These are phyloP conservation scores for Blastobasis lacticolella DNA, from an alignment of 2,888 invertebrate species.

Conservation along the genomic window DNA sequence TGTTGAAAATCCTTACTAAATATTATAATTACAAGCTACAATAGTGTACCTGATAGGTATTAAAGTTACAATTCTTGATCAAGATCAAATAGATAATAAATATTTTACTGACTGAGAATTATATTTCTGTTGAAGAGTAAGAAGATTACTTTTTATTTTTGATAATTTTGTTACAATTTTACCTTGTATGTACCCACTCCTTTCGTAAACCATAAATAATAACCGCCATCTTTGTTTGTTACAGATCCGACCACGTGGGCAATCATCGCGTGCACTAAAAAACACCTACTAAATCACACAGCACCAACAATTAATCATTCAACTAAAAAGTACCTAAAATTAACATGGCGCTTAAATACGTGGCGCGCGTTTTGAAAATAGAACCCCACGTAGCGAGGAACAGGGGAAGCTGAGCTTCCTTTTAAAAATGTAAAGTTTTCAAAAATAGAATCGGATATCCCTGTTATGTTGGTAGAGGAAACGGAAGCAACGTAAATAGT, in stretches of 20 bases:
- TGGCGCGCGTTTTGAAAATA: slow-evolving; percentile 32
- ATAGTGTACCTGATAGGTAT: no score
- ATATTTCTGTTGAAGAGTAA: no score
- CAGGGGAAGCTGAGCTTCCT: slow-evolving; percentile 47
- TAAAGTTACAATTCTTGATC: no score
- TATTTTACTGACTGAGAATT: no score
- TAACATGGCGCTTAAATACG: slow-evolving; percentile 51
- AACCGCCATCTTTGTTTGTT: slow-evolving; percentile 35
- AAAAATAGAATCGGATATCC: slow-evolving; percentile 46
- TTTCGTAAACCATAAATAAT: slow-evolving; percentile 1
- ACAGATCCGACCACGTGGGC: slow-evolving; percentile 31
- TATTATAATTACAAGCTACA: no score
- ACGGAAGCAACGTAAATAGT: slow-evolving; percentile 12
- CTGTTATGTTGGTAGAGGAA: slow-evolving; percentile 34
- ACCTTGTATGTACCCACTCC: background rate
- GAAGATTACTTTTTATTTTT: background rate
- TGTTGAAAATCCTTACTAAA: no score
- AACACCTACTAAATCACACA: slow-evolving; percentile 17
- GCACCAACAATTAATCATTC: slow-evolving; percentile 29
- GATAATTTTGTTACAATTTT: background rate
- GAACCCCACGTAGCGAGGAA: slow-evolving; percentile 21
- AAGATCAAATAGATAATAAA: no score
- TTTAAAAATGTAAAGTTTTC: slow-evolving; percentile 52
- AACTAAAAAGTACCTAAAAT: slow-evolving; percentile 31
- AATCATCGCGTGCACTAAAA: slow-evolving; percentile 14